A percentile compares a stretch with the other conserved stretches of the same genome.
phyloP scores from a whole-genome alignment of 2,888 invertebrate species.

The Sussaba pulchella region DNA sequence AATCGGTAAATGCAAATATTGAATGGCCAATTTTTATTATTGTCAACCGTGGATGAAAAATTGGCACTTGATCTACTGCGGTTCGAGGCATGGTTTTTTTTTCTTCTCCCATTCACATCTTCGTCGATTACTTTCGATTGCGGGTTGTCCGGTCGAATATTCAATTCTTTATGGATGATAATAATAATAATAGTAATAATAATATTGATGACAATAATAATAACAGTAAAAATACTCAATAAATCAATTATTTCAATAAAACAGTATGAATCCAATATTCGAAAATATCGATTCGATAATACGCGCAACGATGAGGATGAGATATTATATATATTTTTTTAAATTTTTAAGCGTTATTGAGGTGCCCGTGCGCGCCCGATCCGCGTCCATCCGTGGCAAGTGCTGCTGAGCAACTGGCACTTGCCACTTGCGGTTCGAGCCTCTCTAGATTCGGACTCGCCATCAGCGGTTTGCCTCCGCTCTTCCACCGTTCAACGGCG shows the following conservation, averaged over 20 bases:
- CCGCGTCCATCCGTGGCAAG: constrained; percentile 79
- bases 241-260: constrained; percentile 1
- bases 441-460: constrained; percentile 51
- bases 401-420: constrained; percentile 81
- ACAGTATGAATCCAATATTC: too few relatives aligned
- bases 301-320: too few relatives aligned
- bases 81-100: constrained; percentile 31
- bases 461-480: not conserved
- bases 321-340: too few relatives aligned
- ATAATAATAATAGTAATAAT: too few relatives aligned
- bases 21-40: not conserved
- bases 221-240: not conserved
- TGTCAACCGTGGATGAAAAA: constrained; percentile 17
- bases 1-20: not conserved
- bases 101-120: not conserved
- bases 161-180: too few relatives aligned
- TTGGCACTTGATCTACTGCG: constrained; percentile 12
- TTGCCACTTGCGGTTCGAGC: constrained; percentile 73
- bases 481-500: not conserved
- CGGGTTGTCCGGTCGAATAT: too few relatives aligned
- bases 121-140: too few relatives aligned
- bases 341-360: too few relatives aligned
- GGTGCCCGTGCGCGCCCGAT: not conserved
- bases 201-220: not conserved
- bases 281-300: too few relatives aligned